These are phyloP conservation scores for Dendropsophus ebraccatus DNA, from an alignment of 2,113 vertebrate genomes.

Conservation along the genomic window DNA sequence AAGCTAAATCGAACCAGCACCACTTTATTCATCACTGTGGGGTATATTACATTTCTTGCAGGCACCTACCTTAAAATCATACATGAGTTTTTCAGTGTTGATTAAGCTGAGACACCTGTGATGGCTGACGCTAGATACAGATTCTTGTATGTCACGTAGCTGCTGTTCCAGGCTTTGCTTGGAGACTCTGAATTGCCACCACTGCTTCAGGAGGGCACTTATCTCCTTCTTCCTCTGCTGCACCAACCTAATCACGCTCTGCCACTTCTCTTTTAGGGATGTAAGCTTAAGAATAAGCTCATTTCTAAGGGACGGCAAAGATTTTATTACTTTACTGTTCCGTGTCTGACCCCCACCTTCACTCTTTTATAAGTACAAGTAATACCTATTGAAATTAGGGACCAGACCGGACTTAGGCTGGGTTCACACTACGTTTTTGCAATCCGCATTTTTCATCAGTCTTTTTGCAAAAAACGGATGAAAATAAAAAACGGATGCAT, in stretches of 20 bases:
- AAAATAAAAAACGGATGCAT: too few relatives aligned
- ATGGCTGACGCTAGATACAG: constrained; percentile 72
- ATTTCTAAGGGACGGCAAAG: constrained; percentile 71
- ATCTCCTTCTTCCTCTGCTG: constrained; percentile 79
- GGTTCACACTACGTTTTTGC: too few relatives aligned
- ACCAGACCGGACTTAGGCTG: too few relatives aligned
- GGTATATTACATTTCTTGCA: not conserved
- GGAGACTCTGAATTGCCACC: constrained; percentile 78
- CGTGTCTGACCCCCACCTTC: too few relatives aligned
- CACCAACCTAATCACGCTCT: constrained; percentile 71
- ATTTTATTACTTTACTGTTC: not conserved
- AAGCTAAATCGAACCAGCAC: too few relatives aligned
- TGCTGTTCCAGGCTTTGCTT: constrained; percentile 75
- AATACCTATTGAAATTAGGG: too few relatives aligned
- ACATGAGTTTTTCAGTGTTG: constrained; percentile 73
- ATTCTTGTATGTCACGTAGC: constrained; percentile 70
- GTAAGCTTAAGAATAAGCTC: constrained; percentile 85
- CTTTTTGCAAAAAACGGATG: too few relatives aligned
- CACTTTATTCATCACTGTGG: not conserved
- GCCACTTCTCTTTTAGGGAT: constrained; percentile 83
- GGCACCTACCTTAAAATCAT: constrained; percentile 79
- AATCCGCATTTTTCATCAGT: too few relatives aligned
- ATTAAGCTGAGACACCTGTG: constrained; percentile 73
- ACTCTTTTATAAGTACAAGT: too few relatives aligned
- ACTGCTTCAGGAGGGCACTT: constrained; percentile 75